These are phyloP conservation scores for Sylvilagus bachmani DNA, from an alignment of 2,113 vertebrate species.

Conservation along the genomic window DNA sequence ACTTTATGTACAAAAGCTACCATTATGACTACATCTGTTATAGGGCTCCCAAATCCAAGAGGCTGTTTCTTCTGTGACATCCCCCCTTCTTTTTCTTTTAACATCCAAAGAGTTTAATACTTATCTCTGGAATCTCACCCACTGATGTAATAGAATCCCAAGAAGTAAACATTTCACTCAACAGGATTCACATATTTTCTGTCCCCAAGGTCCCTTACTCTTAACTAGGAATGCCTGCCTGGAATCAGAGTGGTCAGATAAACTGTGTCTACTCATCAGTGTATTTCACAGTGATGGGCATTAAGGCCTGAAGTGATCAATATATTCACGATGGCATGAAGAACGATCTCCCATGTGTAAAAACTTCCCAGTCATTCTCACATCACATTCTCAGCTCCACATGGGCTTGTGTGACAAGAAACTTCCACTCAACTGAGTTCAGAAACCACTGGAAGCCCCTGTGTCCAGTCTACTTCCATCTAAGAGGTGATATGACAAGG, in stretches of 20 bases:
- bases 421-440: not conserved
- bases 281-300: not conserved
- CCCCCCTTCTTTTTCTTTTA: not conserved
- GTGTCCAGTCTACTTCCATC: not conserved
- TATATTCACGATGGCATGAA: not conserved
- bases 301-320: not conserved
- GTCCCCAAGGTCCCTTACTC: not conserved
- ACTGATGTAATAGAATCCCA: not conserved
- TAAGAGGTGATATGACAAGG: not conserved
- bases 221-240: not conserved
- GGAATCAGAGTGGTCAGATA: not conserved
- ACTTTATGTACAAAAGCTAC: not conserved
- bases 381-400: not conserved
- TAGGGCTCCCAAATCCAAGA: not conserved
- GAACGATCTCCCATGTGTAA: not conserved
- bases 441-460: not conserved
- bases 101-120: not conserved
- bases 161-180: constrained; percentile 22
- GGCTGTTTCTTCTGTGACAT: not conserved
- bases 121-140: constrained; percentile 17
- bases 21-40: too few relatives aligned
- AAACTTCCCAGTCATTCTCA: not conserved
- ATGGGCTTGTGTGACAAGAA: not conserved
- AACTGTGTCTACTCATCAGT: not conserved
- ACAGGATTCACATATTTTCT: not conserved